Evolutionary conservation across 2,113 vertebrate genomes (phyloP), one percentile per base, ranked within the genome.

Genomic region (Ciconia boyciana): DNA sequence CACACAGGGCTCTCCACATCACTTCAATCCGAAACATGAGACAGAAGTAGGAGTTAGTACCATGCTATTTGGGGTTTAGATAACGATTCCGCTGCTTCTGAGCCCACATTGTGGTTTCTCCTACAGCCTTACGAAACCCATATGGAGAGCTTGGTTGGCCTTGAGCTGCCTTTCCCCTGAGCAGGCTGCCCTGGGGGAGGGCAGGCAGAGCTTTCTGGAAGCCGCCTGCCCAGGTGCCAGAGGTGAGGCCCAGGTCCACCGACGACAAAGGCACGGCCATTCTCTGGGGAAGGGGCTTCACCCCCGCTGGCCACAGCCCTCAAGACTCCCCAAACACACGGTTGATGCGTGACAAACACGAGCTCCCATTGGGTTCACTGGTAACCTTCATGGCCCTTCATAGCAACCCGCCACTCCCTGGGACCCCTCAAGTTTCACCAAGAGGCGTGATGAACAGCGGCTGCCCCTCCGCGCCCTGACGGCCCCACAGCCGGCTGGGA

Each of bases 31-130:
- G 71, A 43, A 96, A 87, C 89, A 91, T 6, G 39, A 96, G 93
- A 75, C 77, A 75, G 41, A 89, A 96, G 93, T 87, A 87, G 95
- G 93, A 89, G 93, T 95, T 74, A 89, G 87, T 64, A 78, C 91
- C 43, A 24, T 75, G 89, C 93, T 95, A 84, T 84, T 92, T 91
- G 51, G 60, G 83, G 95, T 78, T 94, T 83, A 62, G 93, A 55
- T 87, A 95, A 86, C 11, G 7, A 91, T 84, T 89, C 51, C 5
- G 2, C 77, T 84, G 48, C 77, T 91, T 74, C 80, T 93, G 64
- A 91, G 93, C 91, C 91, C 87, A 79, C 93, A 75, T 8, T 34
- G 52, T 75, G 87, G 77, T 79, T 91, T 91, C 81, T 95, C 55
- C 69, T 78, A 51, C 80, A 89, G 89, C 89, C 87, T 94, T 84